Conservation (phyloP, 2,888 invertebrate genomes). For the Drosophila limbata region DNA sequence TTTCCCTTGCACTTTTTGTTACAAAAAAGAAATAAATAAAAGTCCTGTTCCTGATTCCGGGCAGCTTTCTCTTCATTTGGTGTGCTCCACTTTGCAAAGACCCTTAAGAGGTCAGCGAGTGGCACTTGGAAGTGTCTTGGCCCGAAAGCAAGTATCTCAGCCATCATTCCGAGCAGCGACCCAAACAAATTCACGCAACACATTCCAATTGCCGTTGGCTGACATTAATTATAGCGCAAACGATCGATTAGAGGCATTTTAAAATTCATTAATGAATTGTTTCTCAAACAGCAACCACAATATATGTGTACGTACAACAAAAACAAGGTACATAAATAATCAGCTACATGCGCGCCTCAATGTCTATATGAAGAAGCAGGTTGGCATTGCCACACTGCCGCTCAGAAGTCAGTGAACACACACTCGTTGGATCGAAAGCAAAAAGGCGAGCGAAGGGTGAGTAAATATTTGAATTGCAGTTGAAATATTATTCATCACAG, state of each 20-base stretch:
- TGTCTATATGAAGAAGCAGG: constrained; percentile 54
- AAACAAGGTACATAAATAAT: constrained; percentile 73
- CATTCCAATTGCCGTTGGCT: constrained; percentile 72
- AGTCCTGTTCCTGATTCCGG: constrained; percentile 9
- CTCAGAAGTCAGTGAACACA: constrained; percentile 26
- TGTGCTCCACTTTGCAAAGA: not conserved
- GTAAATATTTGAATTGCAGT: not conserved
- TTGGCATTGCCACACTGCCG: constrained; percentile 46
- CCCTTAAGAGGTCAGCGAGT: constrained; percentile 11
- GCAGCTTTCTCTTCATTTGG: not conserved
- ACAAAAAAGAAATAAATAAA: not conserved
- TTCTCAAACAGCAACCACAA: constrained; percentile 69
- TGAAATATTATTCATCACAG: too few relatives aligned
- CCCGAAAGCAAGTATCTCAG: not conserved
- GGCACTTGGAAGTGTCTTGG: constrained; percentile 17
- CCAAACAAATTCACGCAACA: constrained; percentile 57
- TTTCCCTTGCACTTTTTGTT: constrained; percentile 8
- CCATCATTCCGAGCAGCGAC: constrained; percentile 21
- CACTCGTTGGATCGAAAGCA: not conserved
- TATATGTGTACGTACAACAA: constrained; percentile 27
- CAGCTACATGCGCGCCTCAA: constrained; percentile 55
- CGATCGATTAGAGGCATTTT: constrained; percentile 80
- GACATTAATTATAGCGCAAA: constrained; percentile 79
- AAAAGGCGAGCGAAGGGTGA: not conserved
- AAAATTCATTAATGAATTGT: constrained; percentile 81